Evolutionary conservation across 53 echinoderm and acorn worm species (phyloP).

Genomic region (Glandiceps talaboti): DNA sequence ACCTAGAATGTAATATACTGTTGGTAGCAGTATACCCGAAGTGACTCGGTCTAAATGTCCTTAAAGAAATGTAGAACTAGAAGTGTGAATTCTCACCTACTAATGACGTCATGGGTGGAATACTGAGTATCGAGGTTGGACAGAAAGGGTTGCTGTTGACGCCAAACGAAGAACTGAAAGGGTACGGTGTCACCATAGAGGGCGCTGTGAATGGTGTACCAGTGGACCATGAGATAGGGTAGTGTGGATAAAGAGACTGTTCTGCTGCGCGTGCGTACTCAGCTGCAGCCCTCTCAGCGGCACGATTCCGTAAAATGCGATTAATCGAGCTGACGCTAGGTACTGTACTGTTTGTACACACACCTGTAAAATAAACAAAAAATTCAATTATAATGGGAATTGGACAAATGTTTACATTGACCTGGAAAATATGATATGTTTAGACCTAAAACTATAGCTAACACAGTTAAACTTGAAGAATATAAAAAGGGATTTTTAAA

Average conservation of each 20-base stretch:
- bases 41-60: too few relatives aligned
- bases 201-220: constrained; percentile 27
- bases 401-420: too few relatives aligned
- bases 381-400: too few relatives aligned
- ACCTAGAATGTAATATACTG: too few relatives aligned
- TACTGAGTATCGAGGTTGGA: neutral
- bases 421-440: too few relatives aligned
- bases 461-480: too few relatives aligned
- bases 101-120: neutral
- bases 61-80: too few relatives aligned
- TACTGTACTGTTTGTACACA: constrained; percentile 65
- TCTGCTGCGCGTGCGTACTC: constrained; percentile 93
- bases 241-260: constrained; percentile 63
- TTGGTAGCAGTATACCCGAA: too few relatives aligned
- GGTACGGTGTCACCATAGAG: constrained; percentile 1
- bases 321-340: constrained; percentile 97
- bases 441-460: too few relatives aligned
- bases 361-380: constrained; percentile 35
- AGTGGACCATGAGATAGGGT: constrained; percentile 28
- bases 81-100: neutral
- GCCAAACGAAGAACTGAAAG: neutral
- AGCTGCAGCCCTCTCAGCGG: constrained; percentile 85
- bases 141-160: neutral
- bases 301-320: constrained; percentile 90
- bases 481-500: neutral